Conservation (phyloP, 1,140 invertebrate species). For the Augochlora pura region DNA sequence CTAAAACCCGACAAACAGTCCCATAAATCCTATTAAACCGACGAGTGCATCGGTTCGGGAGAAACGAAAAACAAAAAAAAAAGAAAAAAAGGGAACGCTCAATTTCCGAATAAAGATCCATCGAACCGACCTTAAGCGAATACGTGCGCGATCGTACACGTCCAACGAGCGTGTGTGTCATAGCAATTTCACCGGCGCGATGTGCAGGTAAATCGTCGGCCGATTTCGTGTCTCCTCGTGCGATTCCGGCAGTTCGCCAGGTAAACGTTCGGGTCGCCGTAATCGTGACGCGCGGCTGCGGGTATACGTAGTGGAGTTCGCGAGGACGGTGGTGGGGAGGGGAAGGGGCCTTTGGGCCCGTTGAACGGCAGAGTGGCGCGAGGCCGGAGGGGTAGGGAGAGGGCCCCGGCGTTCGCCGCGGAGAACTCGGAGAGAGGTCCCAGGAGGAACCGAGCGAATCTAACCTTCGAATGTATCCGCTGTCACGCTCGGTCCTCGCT, state of each 20-base stretch:
- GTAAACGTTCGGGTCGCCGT: conserved; percentile 72
- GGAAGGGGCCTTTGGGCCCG: not conserved
- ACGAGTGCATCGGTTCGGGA: too few relatives aligned
- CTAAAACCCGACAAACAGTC: too few relatives aligned
- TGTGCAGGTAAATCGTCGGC: conserved; percentile 45
- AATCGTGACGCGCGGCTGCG: conserved; percentile 41
- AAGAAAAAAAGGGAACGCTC: too few relatives aligned
- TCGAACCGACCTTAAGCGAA: too few relatives aligned
- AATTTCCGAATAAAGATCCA: too few relatives aligned
- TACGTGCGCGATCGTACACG: too few relatives aligned
- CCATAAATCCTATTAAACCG: too few relatives aligned
- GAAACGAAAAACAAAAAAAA: too few relatives aligned
- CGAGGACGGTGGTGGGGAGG: not conserved
- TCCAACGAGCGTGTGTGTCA: too few relatives aligned
- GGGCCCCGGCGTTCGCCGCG: not conserved
- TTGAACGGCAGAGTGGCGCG: not conserved
- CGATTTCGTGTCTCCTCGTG: conserved; percentile 56
- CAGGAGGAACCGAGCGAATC: conserved; percentile 63
- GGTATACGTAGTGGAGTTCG: conserved; percentile 31
- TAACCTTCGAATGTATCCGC: conserved; percentile 71
- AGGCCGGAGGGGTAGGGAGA: not conserved
- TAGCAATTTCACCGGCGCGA: conserved; percentile 28
- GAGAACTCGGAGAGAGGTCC: conserved; percentile 45
- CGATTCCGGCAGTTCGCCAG: conserved; percentile 68
- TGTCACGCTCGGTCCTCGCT: conserved; percentile 63